Conservation (phyloP, 1,140 invertebrate genomes). For the Zaprionus kolodkinae region DNA sequence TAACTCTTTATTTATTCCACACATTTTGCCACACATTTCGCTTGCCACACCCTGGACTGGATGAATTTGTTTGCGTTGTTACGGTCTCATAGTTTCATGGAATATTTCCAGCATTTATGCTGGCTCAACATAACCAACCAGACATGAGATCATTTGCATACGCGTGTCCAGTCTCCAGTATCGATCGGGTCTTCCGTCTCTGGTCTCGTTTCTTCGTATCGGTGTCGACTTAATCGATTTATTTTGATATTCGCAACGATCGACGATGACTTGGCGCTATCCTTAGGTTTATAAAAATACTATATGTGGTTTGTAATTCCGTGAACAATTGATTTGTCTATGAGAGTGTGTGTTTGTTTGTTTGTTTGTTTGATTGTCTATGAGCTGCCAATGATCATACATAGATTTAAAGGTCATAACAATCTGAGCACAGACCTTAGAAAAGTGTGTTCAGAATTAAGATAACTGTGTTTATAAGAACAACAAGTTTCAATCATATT, state of each 20-base stretch:
- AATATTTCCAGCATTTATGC: slow-evolving; percentile 74
- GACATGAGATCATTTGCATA: slow-evolving; percentile 72
- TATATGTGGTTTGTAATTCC: slow-evolving; percentile 11
- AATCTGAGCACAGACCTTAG: background rate
- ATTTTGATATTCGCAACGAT: slow-evolving; percentile 48
- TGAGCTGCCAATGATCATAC: background rate
- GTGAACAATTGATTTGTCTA: slow-evolving; percentile 1
- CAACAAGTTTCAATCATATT: no score
- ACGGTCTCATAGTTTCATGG: slow-evolving; percentile 52
- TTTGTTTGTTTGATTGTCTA: background rate
- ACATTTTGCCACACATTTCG: slow-evolving; percentile 13
- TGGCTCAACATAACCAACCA: slow-evolving; percentile 40
- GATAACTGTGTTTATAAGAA: background rate
- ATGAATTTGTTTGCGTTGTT: slow-evolving; percentile 64
- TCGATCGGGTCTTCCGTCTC: slow-evolving; percentile 34
- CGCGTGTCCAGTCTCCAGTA: slow-evolving; percentile 27
- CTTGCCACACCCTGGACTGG: slow-evolving; percentile 32
- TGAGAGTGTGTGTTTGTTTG: slow-evolving; percentile 13
- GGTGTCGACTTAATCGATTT: slow-evolving; percentile 52
- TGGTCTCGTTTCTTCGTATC: slow-evolving; percentile 11
- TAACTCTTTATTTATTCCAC: slow-evolving; percentile 11
- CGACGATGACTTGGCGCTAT: slow-evolving; percentile 19
- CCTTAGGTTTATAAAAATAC: slow-evolving; percentile 35
- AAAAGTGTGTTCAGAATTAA: background rate
- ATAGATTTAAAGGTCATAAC: background rate